Base-by-base conservation (phyloP, 2,797 vertebrate genomes). In the Esox lucius region DNA sequence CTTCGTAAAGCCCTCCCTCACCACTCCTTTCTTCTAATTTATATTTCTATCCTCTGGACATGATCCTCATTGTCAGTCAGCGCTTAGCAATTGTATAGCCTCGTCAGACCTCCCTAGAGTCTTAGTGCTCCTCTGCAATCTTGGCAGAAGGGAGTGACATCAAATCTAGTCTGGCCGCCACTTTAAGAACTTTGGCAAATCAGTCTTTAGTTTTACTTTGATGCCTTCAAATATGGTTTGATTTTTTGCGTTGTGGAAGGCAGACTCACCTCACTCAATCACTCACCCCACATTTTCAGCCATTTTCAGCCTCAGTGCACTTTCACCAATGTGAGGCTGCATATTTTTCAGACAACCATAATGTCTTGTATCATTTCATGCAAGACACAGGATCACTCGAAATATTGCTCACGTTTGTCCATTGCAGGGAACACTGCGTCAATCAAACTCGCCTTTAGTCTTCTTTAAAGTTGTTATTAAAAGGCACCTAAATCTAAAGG, bases 1-100 rank as follows among this genome's bases (percentile, higher is more conserved):
- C 80, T 77, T 46, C 12, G 7, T 13, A 46, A 46, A 75, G 70
- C 83, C 78, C 84, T 83, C 79, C 75, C 86, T 85, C 24, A 12
- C 3, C 11, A 24, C 24, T 70, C 64, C 81, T 91, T 91, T 92
- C 86, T 89, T 90, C 85, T 88, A 89, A 87, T 91, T 91, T 91
- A 83, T 90, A 89, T 89, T 88, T 87, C 80, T 84, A 72, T 92
- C 84, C 85, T 75, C 75, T 83, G 88, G 89, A 91, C 88, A 87
- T 78, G 86, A 85, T 85, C 87, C 82, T 88, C 83, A 84, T 86
- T 87, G 85, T 90, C 85, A 83, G 85, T 83, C 81, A 75, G 80
- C 75, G 48, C 86, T 81, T 76, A 1, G 80, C 84, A 68, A 90
- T 83, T 88, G 85, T 88, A 88, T 82, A 72, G 85, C 84, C 77